Base-by-base conservation (phyloP, 2,888 invertebrate genomes). In the Cenopis cana region DNA sequence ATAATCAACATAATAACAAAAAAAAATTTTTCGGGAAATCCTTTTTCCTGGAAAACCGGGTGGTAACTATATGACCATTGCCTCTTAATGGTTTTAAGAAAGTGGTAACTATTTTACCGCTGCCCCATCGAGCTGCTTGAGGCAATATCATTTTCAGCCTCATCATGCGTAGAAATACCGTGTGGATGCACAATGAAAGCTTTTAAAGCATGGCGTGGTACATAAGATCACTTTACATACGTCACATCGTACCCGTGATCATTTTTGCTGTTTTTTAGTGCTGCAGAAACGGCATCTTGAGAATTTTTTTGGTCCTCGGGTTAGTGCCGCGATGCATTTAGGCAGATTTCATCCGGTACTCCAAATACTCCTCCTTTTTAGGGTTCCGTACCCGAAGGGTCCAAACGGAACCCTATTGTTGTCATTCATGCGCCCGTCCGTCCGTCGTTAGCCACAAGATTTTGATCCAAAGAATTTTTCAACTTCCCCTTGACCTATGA, bases 291-390 rank as follows among this genome's bases (percentile, higher is more conserved):
- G 49, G 49, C 49, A 49, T 14, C 49, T 49, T 49, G n/a, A 49
- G n/a, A 49, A 49, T 49, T 49, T 49, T 24, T 49, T 49, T 49
- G 49, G 49, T 49, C 49, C n/a, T 49, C 49, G n/a, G 49, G 49
- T n/a, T 49, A 49, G 49, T 49, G 49, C 8, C 5, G 49, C n/a
- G n/a, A n/a, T n/a, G 14, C n/a, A 49, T 49, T 49, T 49, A 49
- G n/a, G n/a, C 49, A 2, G n/a, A 49, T 49, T 49, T 49, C 49
- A 4, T 49, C 49, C 14, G 49, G 49, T 49, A 49, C 49, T n/a
- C 49, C 49, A 49, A 49, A 49, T 49, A 49, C 8, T 49, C 49
- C 49, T 17, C 49, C 49, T n/a, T 20, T 18, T 38, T 38, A n/a
- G n/a, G n/a, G n/a, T n/a, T n/a, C n/a, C n/a, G n/a, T n/a, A n/a